Percentiles rank a stretch among this genome's conserved stretches.
Evolutionary conservation across 2,888 invertebrate genomes (phyloP).

Genomic region (Diachrysia chrysitis): DNA sequence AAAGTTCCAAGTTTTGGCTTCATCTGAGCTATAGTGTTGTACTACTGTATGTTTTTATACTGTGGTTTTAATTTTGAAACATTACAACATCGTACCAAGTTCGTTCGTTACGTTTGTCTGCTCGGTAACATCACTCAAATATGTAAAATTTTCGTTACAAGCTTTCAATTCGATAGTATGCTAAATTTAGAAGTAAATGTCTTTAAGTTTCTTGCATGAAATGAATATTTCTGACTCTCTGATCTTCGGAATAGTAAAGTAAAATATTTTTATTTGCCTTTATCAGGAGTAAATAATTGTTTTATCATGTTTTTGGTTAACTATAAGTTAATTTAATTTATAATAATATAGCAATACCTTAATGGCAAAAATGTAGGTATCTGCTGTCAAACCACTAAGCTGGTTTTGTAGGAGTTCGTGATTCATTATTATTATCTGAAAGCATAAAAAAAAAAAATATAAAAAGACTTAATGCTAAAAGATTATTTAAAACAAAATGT

Average conservation of each 20-base stretch:
- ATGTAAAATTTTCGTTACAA: conserved; percentile 18
- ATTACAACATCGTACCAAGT: conserved; percentile 5
- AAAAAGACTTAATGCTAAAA: no score
- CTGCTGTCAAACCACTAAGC: no score
- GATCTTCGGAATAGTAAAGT: neutral
- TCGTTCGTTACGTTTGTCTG: conserved; percentile 1
- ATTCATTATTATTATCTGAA: no score
- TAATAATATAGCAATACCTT: no score
- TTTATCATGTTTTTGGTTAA: no score
- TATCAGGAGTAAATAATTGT: neutral
- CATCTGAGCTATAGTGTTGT: neutral
- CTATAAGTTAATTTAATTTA: no score
- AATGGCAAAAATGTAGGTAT: no score
- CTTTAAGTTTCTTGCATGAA: conserved; percentile 3
- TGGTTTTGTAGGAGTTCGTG: no score
- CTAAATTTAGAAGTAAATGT: neutral
- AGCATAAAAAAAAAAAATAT: no score
- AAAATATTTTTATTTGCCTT: neutral
- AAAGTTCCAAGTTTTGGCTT: no score
- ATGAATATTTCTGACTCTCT: neutral
- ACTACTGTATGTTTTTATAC: neutral
- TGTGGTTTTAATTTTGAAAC: conserved; percentile 1
- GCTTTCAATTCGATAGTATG: neutral
- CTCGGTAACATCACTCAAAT: conserved; percentile 16
- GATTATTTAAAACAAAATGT: no score